These are phyloP conservation scores for Acipenser ruthenus DNA, from an alignment of 2,797 vertebrate species.

Conservation along the genomic window DNA sequence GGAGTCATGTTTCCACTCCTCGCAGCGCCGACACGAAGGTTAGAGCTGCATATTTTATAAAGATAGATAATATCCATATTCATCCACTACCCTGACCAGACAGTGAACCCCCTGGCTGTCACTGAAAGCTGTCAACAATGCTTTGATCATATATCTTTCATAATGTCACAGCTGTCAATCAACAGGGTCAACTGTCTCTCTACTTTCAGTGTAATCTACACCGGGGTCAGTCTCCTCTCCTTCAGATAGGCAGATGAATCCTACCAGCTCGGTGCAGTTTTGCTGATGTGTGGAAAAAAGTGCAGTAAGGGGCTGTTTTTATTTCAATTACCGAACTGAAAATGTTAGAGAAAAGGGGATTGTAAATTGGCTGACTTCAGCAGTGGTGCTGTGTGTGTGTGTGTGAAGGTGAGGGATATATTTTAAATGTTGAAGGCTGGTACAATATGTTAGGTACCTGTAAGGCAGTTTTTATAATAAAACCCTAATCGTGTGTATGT, in stretches of 20 bases:
- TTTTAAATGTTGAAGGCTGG: too few species aligned
- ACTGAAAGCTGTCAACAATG: slow-evolving; percentile 35
- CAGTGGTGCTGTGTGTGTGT: not conserved
- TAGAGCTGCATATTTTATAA: slow-evolving; percentile 9
- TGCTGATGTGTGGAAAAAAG: too few species aligned
- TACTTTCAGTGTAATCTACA: slow-evolving; percentile 11
- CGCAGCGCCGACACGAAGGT: not conserved
- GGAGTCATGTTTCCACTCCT: not conserved
- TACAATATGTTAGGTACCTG: too few species aligned
- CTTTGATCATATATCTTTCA: slow-evolving; percentile 30
- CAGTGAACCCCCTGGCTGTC: slow-evolving; percentile 37
- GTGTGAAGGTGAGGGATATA: not conserved
- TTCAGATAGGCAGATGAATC: too few species aligned
- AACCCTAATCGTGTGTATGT: too few species aligned
- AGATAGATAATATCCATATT: slow-evolving; percentile 31
- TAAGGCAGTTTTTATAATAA: too few species aligned
- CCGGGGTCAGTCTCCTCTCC: slow-evolving; percentile 19
- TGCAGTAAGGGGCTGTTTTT: too few species aligned
- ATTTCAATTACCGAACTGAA: too few species aligned
- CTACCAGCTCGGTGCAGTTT: too few species aligned
- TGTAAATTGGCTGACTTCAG: too few species aligned
- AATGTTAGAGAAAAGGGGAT: too few species aligned
- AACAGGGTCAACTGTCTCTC: slow-evolving; percentile 28
- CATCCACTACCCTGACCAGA: slow-evolving; percentile 26
- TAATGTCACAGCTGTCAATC: slow-evolving; percentile 57